These are phyloP conservation scores for Portunus trituberculatus DNA, from an alignment of 1,140 invertebrate species.

Conservation along the genomic window DNA sequence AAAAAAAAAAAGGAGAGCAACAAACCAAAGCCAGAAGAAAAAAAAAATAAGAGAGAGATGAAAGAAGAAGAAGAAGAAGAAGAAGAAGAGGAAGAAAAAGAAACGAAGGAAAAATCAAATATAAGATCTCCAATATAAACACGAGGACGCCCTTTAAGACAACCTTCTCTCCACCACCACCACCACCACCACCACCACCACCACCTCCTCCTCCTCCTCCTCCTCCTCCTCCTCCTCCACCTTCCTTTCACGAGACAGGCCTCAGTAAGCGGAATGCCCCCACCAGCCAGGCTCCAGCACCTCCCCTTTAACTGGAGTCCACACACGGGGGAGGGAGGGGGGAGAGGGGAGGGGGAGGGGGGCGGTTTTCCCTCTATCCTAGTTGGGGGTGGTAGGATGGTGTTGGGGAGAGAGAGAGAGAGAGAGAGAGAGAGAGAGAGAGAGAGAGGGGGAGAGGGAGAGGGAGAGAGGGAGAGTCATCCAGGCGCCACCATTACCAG, in stretches of 20 bases:
- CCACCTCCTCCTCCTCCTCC: not conserved
- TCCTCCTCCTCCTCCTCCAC: not conserved
- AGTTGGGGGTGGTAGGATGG: not conserved
- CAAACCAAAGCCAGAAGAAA: not conserved
- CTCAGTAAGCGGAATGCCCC: not conserved
- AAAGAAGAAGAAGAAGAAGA: not conserved
- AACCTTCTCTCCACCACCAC: not conserved
- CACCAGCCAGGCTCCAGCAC: not conserved
- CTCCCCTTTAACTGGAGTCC: slow-evolving; percentile 8
- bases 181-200: too few relatives aligned
- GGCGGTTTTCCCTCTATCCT: not conserved
- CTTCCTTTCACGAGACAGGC: not conserved
- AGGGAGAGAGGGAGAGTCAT: not conserved
- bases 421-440: not conserved
- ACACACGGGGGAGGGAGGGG: not conserved
- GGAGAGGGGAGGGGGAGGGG: not conserved
- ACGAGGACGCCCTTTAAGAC: not conserved
- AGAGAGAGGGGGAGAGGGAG: not conserved
- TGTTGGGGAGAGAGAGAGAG: not conserved
- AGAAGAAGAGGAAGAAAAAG: not conserved
- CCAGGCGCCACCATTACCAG: not conserved
- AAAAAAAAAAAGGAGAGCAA: not conserved
- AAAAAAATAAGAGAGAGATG: not conserved
- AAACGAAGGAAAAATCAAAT: not conserved
- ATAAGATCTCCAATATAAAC: not conserved